Evolutionary conservation across 2,113 vertebrate genomes (phyloP), one percentile per base, ranked within the genome.

Genomic region (Capreolus pygargus): DNA sequence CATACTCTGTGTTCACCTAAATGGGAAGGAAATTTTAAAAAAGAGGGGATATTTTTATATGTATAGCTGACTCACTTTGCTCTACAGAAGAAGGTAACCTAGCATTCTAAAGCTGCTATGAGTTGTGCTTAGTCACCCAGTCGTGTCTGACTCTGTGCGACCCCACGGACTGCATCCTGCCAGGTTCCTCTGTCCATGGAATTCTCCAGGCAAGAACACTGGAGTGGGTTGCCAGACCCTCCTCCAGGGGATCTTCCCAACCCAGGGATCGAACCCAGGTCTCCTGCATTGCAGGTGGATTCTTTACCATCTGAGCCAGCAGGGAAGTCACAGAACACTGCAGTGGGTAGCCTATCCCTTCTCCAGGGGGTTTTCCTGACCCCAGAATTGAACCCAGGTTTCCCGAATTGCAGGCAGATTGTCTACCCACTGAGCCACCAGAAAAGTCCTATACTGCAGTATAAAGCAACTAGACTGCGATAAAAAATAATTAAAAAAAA

Each of bases 391-490:
- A 70, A 21, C 64, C 64, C n/a, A 36, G 17, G 9, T 70, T 11
- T 36, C 5, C 17, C 0, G n/a, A 17, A 11, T 36, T 36, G 17
- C n/a, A 70, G 64, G 9, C 4, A 0, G 17, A 70, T 21, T 36
- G n/a, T 70, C 21, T 36, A 21, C 4, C 64, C 11, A n/a, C n/a
- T 70, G 17, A 36, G 17, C 64, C 9, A 23, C 17, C 8, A 21
- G n/a, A n/a, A 1, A 36, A 70, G 64, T 36, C 67, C 36, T 13
- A 11, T 25, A 13, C 36, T 6, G 1, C 36, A 43, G 7, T 21
- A 43, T 6, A 1, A 13, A 43, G 2, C n/a, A 43, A 43, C 2
- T 5, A 2, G 64, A 21, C 4, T 36, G n/a, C n/a, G 21, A 70
- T 70, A 5, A 36, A 39, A 74, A 74, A 39, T 23, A 74, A n/a